These are phyloP conservation scores for Priocnemis perturbator DNA, from an alignment of 2,888 invertebrate genomes.

Conservation along the genomic window DNA sequence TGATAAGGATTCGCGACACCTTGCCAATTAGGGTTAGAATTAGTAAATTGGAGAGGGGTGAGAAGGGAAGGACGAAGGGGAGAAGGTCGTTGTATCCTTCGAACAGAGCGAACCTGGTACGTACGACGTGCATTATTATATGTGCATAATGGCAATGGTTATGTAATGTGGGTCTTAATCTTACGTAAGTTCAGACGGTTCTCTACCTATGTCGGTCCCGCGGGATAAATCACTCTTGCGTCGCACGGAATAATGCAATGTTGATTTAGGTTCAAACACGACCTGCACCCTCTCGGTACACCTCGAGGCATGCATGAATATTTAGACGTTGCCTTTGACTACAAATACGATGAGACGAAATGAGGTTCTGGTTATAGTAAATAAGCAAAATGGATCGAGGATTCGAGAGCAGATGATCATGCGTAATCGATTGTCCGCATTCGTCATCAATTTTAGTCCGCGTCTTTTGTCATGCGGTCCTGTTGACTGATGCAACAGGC, in stretches of 20 bases:
- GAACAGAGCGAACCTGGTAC: too few relatives aligned
- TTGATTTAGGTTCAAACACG: slow-evolving; percentile 52
- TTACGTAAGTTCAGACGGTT: slow-evolving; percentile 44
- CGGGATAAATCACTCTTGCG: slow-evolving; percentile 48
- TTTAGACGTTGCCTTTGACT: slow-evolving; percentile 40
- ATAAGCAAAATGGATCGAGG: too few relatives aligned
- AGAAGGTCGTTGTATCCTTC: too few relatives aligned
- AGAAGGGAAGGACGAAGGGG: too few relatives aligned
- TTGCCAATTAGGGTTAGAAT: too few relatives aligned
- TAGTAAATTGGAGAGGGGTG: too few relatives aligned
- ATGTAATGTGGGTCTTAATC: slow-evolving; percentile 51
- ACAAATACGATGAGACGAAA: slow-evolving; percentile 24
- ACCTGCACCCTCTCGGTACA: slow-evolving; percentile 24
- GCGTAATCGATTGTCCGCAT: too few relatives aligned
- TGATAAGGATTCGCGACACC: too few relatives aligned
- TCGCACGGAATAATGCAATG: slow-evolving; percentile 49
- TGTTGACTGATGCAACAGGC: too few relatives aligned
- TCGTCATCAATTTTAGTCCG: background rate
- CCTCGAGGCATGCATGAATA: slow-evolving; percentile 37
- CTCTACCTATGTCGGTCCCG: slow-evolving; percentile 20
- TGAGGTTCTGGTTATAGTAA: background rate
- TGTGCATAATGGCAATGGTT: slow-evolving; percentile 47
- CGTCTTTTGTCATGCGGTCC: background rate
- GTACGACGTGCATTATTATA: slow-evolving; percentile 30
- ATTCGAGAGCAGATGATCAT: too few relatives aligned